These are phyloP conservation scores for Sylvicapra grimmia DNA, from an alignment of 2,113 vertebrate species.

Conservation along the genomic window DNA sequence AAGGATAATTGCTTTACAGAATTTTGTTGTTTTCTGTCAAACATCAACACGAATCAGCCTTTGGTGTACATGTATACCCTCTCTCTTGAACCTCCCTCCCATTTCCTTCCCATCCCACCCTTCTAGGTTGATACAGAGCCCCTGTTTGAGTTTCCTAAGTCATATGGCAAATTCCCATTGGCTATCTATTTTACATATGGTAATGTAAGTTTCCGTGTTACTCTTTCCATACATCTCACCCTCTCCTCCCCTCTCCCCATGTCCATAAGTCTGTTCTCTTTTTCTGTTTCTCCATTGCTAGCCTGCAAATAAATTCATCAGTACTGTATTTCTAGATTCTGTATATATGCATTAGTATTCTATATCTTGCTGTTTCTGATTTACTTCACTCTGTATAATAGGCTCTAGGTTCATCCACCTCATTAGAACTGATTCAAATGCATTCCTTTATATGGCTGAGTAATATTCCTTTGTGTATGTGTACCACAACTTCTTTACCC, in stretches of 20 bases:
- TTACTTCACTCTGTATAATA: background rate
- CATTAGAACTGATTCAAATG: background rate
- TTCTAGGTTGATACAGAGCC: background rate
- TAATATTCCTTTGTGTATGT: background rate
- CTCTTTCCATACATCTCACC: background rate
- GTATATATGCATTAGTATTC: background rate
- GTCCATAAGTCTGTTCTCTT: background rate
- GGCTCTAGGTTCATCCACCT: background rate
- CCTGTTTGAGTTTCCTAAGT: background rate
- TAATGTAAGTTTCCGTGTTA: background rate
- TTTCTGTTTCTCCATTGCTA: background rate
- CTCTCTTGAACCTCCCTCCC: background rate
- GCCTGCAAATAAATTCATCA: background rate
- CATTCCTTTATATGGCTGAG: background rate
- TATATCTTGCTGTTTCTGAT: background rate
- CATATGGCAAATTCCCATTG: background rate
- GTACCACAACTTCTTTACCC: background rate
- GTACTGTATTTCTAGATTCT: background rate
- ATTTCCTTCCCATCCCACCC: background rate
- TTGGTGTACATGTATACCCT: background rate
- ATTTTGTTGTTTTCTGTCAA: background rate
- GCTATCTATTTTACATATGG: background rate
- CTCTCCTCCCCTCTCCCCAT: background rate
- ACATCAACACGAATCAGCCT: background rate
- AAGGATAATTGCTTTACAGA: background rate